Evolutionary conservation across 2,797 vertebrate genomes (phyloP), one percentile per base, ranked within the genome.

Genomic region (Leontocebus nigricollis): DNA sequence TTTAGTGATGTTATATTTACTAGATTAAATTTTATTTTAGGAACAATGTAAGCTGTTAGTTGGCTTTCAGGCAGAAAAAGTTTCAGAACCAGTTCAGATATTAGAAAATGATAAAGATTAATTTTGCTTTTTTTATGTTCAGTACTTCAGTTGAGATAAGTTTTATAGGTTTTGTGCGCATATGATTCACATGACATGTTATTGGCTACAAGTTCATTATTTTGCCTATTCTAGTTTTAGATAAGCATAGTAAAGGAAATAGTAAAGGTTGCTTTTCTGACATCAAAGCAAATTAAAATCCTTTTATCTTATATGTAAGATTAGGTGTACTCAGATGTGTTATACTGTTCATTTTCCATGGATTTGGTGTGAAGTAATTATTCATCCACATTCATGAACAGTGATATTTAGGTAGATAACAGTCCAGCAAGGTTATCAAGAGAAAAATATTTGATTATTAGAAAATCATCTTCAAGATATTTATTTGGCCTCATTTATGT

Each of bases 181-280:
- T 61, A 0, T 84, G 61, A 48, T 75, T 92, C 61, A 73, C 27
- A 67, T 57, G 30, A 7, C 84, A 72, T 88, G 41, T 19, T 77
- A 41, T 50, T 72, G 33, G 77, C 70, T 90, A 55, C 36, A 83
- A n/a, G 26, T 87, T 85, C 52, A 80, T 36, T 90, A 17, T 75
- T 41, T 2, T 44, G 36, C 86, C 24, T 82, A 15, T 87, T 93
- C 13, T 30, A 76, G 19, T 80, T 92, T 70, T 83, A 70, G 59
- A 75, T 12, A 46, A 82, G 24, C 1, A 4, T 44, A 88, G 17
- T 61, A 14, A 5, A 72, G 41, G 86, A 91, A 0, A 11, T 36
- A 79, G 79, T 50, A 88, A 92, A 94, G 36, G n/a, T 26, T 95
- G 36, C 64, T 76, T 77, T 95, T 90, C 41, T 46, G 50, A 87